Evolutionary conservation across 2,797 vertebrate species (phyloP), one percentile per base, ranked within the genome.

Genomic region (Phaenicophaeus curvirostris): DNA sequence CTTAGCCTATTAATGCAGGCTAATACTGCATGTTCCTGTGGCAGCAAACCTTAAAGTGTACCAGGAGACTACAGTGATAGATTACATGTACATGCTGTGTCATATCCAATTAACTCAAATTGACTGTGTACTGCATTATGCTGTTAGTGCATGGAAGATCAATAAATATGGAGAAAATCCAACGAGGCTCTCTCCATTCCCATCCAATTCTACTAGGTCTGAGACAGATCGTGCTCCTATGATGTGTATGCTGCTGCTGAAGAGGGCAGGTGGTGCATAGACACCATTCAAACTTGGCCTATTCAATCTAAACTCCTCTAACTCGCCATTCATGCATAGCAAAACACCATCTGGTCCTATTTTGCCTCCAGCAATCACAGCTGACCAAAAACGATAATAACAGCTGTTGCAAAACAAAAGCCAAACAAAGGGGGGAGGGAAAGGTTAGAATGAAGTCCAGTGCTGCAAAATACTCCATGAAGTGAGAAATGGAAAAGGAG

Each of bases 341-440:
- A 99, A 99, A 99, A 99, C 99, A 99, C 99, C 99, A 99, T 99
- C 99, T 99, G 99, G 99, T 99, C 98, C 98, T 99, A 99, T 99
- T 99, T 99, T 99, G 99, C 99, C 99, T 98, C 98, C 98, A 99
- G 99, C 99, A 99, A 99, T 99, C 99, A 99, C 99, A 99, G 99
- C 99, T 99, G 99, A 99, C 99, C 99, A 98, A 98, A 98, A 98
- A 98, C 98, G 98, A 99, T 98, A 98, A 99, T 99, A 99, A 99
- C 99, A 99, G 99, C 99, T 99, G 99, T 99, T 99, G 98, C 98
- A 97, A 99, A 99, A 99, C 99, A 99, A 99, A 99, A 98, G 98
- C 97, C 98, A 99, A 98, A 99, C 98, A 99, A 99, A 98, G 98
- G 96, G 97, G 98, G 98, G 98, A 95, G 97, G 97, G 97, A 98